Evolutionary conservation across 2,797 vertebrate genomes (phyloP).

Genomic region (Psittacula derbiana): DNA sequence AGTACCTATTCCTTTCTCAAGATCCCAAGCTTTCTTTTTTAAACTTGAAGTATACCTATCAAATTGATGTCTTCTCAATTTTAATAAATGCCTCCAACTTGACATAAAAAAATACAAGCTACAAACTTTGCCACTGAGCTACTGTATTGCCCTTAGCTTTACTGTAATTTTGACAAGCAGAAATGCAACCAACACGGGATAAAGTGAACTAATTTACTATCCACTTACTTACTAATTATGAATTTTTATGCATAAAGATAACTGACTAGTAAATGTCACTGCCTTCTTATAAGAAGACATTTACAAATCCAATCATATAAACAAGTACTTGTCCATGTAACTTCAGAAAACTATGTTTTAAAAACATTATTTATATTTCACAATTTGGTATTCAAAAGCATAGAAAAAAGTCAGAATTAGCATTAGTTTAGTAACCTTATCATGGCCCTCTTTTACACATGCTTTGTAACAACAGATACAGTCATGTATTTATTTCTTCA

Average conservation of each 20-base stretch:
- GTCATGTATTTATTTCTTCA: background rate
- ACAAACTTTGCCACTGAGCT: background rate
- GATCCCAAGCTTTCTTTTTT: background rate
- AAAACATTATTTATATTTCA: background rate
- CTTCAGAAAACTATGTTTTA: background rate
- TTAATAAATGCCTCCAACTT: background rate
- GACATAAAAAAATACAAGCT: background rate
- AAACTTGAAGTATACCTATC: background rate
- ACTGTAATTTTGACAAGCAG: background rate
- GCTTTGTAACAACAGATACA: background rate
- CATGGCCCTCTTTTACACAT: background rate
- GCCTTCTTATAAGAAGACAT: background rate
- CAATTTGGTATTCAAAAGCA: background rate
- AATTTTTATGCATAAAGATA: background rate
- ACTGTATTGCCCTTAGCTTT: background rate
- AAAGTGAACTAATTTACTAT: background rate
- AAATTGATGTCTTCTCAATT: background rate
- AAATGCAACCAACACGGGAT: background rate
- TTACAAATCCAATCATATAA: background rate
- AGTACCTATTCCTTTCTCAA: background rate
- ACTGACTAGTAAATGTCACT: background rate
- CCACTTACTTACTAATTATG: background rate
- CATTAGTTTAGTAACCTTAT: background rate
- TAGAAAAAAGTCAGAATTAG: background rate
- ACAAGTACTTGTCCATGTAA: background rate